These are phyloP conservation scores for Sciurus vulgaris DNA, from an alignment of 2,797 vertebrate genomes.

Conservation along the genomic window DNA sequence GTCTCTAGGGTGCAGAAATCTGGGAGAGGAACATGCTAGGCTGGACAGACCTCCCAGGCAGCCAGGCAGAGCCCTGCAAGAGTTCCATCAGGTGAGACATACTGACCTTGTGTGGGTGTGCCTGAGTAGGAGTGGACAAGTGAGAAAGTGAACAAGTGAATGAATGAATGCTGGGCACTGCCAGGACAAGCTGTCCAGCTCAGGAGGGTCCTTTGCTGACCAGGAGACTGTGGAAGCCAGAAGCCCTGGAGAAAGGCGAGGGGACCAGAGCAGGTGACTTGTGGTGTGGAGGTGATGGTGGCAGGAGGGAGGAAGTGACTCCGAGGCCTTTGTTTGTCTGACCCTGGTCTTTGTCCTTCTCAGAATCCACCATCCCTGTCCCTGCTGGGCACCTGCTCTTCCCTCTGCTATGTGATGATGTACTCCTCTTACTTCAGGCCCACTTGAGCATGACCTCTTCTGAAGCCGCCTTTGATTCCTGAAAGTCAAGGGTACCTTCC, in stretches of 20 bases:
- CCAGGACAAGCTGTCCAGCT: background rate
- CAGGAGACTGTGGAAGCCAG: background rate
- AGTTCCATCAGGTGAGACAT: background rate
- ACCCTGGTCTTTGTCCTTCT: background rate
- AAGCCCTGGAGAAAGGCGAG: background rate
- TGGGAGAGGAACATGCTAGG: background rate
- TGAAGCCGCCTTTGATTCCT: background rate
- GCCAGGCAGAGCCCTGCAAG: background rate
- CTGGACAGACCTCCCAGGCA: background rate
- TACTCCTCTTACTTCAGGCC: background rate
- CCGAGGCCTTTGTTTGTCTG: background rate
- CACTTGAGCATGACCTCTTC: background rate
- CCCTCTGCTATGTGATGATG: background rate
- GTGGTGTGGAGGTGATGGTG: background rate
- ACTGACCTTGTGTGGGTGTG: background rate
- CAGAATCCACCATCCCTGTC: background rate
- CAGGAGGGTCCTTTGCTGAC: background rate
- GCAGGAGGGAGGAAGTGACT: background rate
- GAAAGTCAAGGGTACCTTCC: background rate
- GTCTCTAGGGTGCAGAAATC: background rate
- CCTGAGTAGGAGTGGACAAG: background rate
- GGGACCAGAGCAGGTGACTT: background rate
- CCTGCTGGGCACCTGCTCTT: background rate
- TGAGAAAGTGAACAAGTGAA: background rate
- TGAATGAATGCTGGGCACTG: background rate